Conservation (phyloP, 2,888 invertebrate genomes). For the Pegoplata infirma region DNA sequence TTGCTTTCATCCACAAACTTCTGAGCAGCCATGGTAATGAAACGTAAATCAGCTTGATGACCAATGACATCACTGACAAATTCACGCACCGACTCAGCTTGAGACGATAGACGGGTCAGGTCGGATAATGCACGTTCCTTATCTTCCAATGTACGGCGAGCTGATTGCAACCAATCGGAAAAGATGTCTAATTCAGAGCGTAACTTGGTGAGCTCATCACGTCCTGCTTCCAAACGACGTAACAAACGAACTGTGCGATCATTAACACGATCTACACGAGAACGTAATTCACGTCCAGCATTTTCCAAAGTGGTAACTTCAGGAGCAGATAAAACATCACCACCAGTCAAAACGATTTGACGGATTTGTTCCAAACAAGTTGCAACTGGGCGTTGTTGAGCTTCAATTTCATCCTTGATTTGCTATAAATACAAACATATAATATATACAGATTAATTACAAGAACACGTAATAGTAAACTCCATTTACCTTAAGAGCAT, state of each 20-base stretch:
- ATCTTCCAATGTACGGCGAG: slow-evolving; percentile 88
- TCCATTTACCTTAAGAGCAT: slow-evolving; percentile 91
- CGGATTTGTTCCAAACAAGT: slow-evolving; percentile 93
- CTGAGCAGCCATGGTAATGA: slow-evolving; percentile 97
- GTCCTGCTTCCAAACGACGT: slow-evolving; percentile 86
- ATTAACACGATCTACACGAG: slow-evolving; percentile 88
- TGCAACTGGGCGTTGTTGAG: slow-evolving; percentile 89
- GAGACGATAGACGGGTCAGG: slow-evolving; percentile 84
- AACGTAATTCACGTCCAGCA: slow-evolving; percentile 89
- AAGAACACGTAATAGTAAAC: not conserved
- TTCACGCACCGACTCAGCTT: slow-evolving; percentile 89
- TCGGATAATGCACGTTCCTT: slow-evolving; percentile 90
- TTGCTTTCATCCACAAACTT: slow-evolving; percentile 97
- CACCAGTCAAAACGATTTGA: slow-evolving; percentile 92
- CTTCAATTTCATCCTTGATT: slow-evolving; percentile 93
- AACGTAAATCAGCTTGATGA: slow-evolving; percentile 96
- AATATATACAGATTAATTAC: not conserved
- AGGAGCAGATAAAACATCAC: slow-evolving; percentile 94
- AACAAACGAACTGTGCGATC: slow-evolving; percentile 89
- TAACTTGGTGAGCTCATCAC: slow-evolving; percentile 93
- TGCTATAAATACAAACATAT: slow-evolving; percentile 80
- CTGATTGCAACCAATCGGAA: slow-evolving; percentile 90
- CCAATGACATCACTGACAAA: slow-evolving; percentile 96
- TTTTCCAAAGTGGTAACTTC: slow-evolving; percentile 93
- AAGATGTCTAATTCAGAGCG: slow-evolving; percentile 89